Evolutionary conservation across 30 jellyfish, hydroid and myxozoan genomes (phyloP), one percentile per base, ranked within the genome.

Genomic region (Turritopsis rubra): DNA sequence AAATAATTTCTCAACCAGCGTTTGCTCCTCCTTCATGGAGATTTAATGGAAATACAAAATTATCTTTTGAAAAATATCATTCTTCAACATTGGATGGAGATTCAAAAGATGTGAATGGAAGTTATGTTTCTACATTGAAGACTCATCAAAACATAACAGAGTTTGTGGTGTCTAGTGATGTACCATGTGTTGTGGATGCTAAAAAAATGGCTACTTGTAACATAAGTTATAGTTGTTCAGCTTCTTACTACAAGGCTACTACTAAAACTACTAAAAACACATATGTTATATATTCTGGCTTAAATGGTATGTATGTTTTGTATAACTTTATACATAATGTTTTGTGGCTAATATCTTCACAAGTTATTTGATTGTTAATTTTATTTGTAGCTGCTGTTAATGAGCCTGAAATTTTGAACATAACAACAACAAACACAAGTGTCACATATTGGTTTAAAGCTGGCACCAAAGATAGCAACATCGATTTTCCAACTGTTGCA

Each of bases 1-100:
- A n/a, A n/a, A 22, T 68, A n/a, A 27, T n/a, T n/a, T 23, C 77
- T 68, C 77, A 68, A 68, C 77, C 77, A n/a, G 77, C 17, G 21
- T 68, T 0, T 68, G 17, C 28, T 9, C n/a, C n/a, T n/a, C 21
- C 28, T 16, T 23, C 28, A 27, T 68, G 77, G 77, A 68, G 19
- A 0, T 19, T 68, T 68, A 68, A 23, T n/a, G 77, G 30, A 68
- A 27, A n/a, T n/a, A n/a, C n/a, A n/a, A n/a, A n/a, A n/a, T n/a
- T n/a, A n/a, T n/a, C 28, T 7, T 9, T 68, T n/a, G 28, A 23
- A n/a, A 27, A 17, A n/a, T 68, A 68, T 19, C 77, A 68, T 68
- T n/a, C 4, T 27, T n/a, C 30, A 27, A 19, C 9, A n/a, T 8
- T 68, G 19, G 19, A 0, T 7, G 77, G 77, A 1, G 9, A 17